Base-by-base conservation (phyloP, 2,797 vertebrate genomes). In the Eupleurogrammus muticus region DNA sequence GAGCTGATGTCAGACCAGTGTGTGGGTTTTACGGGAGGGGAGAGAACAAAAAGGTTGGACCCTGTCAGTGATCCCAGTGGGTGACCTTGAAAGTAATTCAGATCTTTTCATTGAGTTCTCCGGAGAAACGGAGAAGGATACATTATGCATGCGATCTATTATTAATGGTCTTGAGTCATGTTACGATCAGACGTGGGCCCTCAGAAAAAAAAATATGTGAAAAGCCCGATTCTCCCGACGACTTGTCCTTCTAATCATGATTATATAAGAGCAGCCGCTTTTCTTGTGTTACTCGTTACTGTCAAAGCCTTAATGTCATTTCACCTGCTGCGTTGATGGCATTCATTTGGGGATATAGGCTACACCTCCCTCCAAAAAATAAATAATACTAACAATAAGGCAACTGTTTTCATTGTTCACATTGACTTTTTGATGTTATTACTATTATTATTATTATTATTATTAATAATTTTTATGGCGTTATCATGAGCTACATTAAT, bases 111-210 rank as follows among this genome's bases (percentile, higher is more conserved):
- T 76, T 74, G 88, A 83, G 61, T 83, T 81, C 70, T 71, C 66
- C 66, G 70, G 73, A 87, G 85, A 60, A 89, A 87, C 81, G 79
- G 84, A 82, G 84, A 82, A 73, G 75, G 82, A 85, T 93, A 85
- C 85, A 93, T 94, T 93, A 94, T 92, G 90, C 92, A 92, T 91
- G 83, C 64, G 59, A 92, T 94, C 90, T 87, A 94, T 94, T 93
- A 94, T 94, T 94, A 83, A 95, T 93, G 85, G 58, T 75, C 71
- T 79, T 88, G 93, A 92, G 85, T 95, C 93, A 86, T 91, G 90
- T 94, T 94, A 92, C 94, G 72, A 87, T 87, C 76, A 88, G 83
- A 87, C 87, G 75, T 86, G 57, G 79, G 68, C 57, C 79, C 72
- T 74, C 48, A 81, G 81, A 90, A 88, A 83, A 81, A 80, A 90